A percentile compares a stretch with the other conserved stretches of the same genome.
Evolutionary conservation across 2,113 vertebrate genomes (phyloP).

Genomic region (Rhipidura dahli): DNA sequence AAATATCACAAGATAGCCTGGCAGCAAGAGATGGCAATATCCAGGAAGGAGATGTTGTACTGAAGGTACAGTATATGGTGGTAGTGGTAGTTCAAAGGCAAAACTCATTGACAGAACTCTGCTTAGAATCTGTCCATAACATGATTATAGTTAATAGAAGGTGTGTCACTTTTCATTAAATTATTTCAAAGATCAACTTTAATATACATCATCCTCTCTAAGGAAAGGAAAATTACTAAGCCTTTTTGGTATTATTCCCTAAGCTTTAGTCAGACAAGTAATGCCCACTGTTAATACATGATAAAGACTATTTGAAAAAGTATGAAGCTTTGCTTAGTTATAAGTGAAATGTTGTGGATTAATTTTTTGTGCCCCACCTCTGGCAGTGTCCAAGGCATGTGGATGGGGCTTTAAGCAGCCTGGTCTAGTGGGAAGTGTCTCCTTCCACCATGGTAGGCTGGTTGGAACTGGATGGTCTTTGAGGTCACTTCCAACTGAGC

Average conservation of each 20-base stretch:
- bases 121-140: not conserved
- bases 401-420: not conserved
- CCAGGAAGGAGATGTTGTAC: slow-evolving; percentile 97
- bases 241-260: not conserved
- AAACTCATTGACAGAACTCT: not conserved
- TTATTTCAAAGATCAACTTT: not conserved
- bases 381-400: not conserved
- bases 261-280: not conserved
- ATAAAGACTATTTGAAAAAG: not conserved
- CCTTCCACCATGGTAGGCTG: not conserved
- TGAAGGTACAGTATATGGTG: slow-evolving; percentile 82
- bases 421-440: not conserved
- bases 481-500: not conserved
- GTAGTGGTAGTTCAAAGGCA: not conserved
- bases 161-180: not conserved
- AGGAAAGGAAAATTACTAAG: not conserved
- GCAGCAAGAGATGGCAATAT: slow-evolving; percentile 98
- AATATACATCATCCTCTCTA: not conserved
- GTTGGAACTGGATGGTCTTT: not conserved
- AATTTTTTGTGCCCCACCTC: not conserved
- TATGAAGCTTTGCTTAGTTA: not conserved
- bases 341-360: not conserved
- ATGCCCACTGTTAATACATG: not conserved
- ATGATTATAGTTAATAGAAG: not conserved
- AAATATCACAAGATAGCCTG: slow-evolving; percentile 98